Percentiles rank a stretch among this genome's conserved stretches.
Conservation (phyloP, 2,888 invertebrate species). For the Drosophila heteroneura region DNA sequence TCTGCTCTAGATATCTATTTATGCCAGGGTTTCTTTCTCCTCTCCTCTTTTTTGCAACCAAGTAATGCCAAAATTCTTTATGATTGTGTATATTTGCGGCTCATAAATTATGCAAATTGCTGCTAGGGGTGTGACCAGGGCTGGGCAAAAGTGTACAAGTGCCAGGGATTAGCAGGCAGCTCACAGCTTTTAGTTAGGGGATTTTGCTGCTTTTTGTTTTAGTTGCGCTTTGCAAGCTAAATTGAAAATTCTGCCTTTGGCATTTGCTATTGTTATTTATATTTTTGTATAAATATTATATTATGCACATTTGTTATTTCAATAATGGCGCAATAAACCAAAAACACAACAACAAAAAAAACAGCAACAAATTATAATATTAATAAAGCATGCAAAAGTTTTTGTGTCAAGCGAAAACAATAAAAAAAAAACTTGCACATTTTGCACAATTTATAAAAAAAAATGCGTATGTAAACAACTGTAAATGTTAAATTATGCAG, state of each 20-base stretch:
- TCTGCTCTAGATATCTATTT: not conserved
- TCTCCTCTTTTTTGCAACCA: not conserved
- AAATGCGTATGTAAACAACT: constrained; percentile 15
- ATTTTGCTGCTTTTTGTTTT: constrained; percentile 3
- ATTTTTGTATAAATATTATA: constrained; percentile 23
- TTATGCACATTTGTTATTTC: constrained; percentile 33
- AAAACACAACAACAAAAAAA: not conserved
- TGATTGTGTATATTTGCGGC: constrained; percentile 23
- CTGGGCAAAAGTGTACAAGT: constrained; percentile 1
- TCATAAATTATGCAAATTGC: constrained; percentile 62
- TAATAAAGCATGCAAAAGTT: constrained; percentile 19
- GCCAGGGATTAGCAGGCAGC: constrained; percentile 24
- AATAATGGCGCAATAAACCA: constrained; percentile 6
- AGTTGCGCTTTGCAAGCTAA: not conserved
- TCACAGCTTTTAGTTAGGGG: constrained; percentile 9
- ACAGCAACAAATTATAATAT: not conserved
- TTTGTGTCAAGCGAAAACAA: constrained; percentile 23
- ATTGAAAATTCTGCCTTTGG: constrained; percentile 21
- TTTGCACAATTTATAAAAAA: constrained; percentile 16
- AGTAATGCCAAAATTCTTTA: constrained; percentile 10
- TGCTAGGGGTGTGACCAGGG: constrained; percentile 7
- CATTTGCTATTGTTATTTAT: constrained; percentile 28
- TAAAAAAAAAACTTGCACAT: constrained; percentile 10
- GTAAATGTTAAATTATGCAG: constrained; percentile 37
- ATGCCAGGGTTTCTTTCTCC: not conserved